Evolutionary conservation across 2,888 invertebrate genomes (phyloP).

Genomic region (Drosophila macrospina): DNA sequence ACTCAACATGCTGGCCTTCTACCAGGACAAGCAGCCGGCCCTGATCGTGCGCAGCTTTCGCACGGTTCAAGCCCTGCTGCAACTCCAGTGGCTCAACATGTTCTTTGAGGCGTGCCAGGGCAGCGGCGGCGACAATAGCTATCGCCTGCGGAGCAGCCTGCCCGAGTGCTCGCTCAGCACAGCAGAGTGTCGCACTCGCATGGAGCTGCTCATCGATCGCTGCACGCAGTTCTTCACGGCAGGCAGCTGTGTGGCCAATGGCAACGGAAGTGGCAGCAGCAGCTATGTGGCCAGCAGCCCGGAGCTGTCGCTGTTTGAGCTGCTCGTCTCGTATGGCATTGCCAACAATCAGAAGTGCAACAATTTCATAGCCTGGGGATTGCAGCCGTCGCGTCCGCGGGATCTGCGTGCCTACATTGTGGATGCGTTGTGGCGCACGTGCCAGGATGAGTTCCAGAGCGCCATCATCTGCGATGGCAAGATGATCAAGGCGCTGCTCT

Average conservation of each 20-base stretch:
- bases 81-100: conserved; percentile 80
- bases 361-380: conserved; percentile 85
- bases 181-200: conserved; percentile 82
- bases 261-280: conserved; percentile 55
- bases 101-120: conserved; percentile 71
- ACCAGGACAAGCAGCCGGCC: conserved; percentile 81
- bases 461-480: conserved; percentile 84
- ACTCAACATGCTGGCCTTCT: conserved; percentile 83
- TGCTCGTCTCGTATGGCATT: conserved; percentile 82
- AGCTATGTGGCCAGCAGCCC: conserved; percentile 76
- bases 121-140: conserved; percentile 17
- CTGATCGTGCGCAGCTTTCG: conserved; percentile 81
- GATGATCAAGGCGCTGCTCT: conserved; percentile 84
- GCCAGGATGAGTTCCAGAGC: conserved; percentile 74
- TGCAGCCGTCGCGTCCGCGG: conserved; percentile 81
- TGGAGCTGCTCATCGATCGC: conserved; percentile 84
- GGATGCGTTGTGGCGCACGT: conserved; percentile 76
- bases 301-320: conserved; percentile 83
- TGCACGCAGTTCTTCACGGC: conserved; percentile 84
- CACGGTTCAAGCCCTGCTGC: conserved; percentile 81
- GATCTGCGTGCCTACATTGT: conserved; percentile 83
- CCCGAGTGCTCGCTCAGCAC: conserved; percentile 74
- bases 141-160: conserved; percentile 53
- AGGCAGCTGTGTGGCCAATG: conserved; percentile 31
- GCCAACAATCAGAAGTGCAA: conserved; percentile 83